These are phyloP conservation scores for Cephalopterus ornatus DNA, from an alignment of 2,113 vertebrate genomes.

Conservation along the genomic window DNA sequence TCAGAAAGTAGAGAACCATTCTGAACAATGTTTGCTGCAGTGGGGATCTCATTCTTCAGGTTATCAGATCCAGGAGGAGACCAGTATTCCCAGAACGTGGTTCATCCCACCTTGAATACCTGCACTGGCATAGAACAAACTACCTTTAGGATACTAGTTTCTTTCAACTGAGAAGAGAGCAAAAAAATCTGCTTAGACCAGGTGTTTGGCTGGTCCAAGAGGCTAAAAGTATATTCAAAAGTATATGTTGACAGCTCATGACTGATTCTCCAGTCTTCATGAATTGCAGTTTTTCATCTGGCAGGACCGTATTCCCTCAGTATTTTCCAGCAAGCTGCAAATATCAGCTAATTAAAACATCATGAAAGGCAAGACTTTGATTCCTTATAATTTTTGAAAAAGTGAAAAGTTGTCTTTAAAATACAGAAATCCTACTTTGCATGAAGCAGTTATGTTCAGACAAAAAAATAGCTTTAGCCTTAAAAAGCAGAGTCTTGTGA, in stretches of 20 bases:
- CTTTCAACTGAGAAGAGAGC: background rate
- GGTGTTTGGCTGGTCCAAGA: background rate
- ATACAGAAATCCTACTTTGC: background rate
- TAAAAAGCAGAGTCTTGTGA: background rate
- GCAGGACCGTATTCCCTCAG: background rate
- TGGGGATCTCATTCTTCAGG: background rate
- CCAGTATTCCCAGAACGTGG: rapidly evolving
- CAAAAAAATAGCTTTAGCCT: background rate
- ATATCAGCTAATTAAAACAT: background rate
- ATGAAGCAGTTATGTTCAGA: background rate
- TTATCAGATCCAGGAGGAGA: background rate
- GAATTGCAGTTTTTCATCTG: background rate
- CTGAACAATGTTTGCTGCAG: background rate
- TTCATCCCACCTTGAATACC: background rate
- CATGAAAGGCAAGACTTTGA: background rate
- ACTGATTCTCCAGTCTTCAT: background rate
- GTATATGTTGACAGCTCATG: background rate
- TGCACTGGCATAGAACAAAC: background rate
- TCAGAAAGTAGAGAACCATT: background rate
- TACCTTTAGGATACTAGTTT: background rate
- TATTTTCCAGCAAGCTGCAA: background rate
- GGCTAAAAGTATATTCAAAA: background rate
- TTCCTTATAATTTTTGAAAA: background rate
- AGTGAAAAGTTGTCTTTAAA: background rate
- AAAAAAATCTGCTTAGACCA: background rate